Conservation (phyloP, 2,888 invertebrate species). For the Papilio protenor region DNA sequence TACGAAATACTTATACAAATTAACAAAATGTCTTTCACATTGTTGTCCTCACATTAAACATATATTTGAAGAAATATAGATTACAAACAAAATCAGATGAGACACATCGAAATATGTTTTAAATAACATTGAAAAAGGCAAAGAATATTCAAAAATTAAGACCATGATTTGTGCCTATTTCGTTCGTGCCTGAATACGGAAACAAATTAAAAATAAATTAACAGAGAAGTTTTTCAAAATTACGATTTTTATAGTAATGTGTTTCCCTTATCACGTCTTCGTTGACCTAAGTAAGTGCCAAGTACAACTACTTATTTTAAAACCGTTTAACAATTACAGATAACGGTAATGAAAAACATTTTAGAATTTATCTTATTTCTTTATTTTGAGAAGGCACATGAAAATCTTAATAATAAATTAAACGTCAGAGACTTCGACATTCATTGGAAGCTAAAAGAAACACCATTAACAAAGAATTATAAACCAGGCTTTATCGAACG, state of each 20-base stretch:
- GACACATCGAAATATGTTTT: background rate
- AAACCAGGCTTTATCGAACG: conserved; percentile 34
- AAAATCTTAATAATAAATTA: conserved; percentile 80
- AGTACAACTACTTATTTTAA: conserved; percentile 69
- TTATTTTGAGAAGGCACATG: conserved; percentile 83
- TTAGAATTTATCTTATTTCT: conserved; percentile 64
- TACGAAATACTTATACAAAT: conserved; percentile 82
- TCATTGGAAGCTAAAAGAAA: conserved; percentile 33
- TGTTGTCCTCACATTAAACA: conserved; percentile 60
- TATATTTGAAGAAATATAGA: conserved; percentile 25
- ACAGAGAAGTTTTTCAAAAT: background rate
- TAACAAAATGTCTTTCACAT: conserved; percentile 82
- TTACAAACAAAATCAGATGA: conserved; percentile 47
- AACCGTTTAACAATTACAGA: conserved; percentile 75
- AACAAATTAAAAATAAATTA: conserved; percentile 14
- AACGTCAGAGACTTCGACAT: conserved; percentile 54
- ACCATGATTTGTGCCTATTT: conserved; percentile 38
- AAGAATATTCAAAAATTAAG: conserved; percentile 42
- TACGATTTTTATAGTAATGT: conserved; percentile 42
- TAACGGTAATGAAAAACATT: conserved; percentile 73
- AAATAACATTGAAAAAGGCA: conserved; percentile 17
- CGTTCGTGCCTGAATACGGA: conserved; percentile 27
- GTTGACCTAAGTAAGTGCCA: conserved; percentile 62
- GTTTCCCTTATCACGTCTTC: conserved; percentile 58
- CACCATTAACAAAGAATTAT: conserved; percentile 9